Percentiles rank a stretch among this genome's conserved stretches.
Conservation (phyloP, 2,797 vertebrate species). For the Eospalax fontanierii region DNA sequence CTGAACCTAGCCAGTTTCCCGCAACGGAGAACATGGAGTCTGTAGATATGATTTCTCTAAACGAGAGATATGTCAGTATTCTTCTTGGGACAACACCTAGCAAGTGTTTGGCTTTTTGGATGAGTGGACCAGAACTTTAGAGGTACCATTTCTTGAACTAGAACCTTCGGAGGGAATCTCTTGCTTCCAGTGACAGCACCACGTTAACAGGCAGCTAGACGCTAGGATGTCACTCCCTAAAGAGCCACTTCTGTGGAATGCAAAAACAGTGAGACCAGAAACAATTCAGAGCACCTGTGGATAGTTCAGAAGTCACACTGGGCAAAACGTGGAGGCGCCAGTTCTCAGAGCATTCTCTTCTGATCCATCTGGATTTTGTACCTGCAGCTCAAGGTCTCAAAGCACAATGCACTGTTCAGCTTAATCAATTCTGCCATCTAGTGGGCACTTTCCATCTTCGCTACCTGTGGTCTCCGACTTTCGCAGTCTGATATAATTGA, state of each 20-base stretch:
- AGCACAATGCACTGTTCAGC: constrained; percentile 57
- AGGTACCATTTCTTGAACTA: constrained; percentile 76
- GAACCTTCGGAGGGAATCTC: no score
- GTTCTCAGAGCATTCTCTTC: constrained; percentile 44
- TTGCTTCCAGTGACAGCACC: no score
- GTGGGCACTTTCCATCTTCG: constrained; percentile 72
- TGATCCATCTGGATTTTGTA: constrained; percentile 52
- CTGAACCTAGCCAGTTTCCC: not conserved
- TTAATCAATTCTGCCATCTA: constrained; percentile 90
- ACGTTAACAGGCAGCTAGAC: no score
- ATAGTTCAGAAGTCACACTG: not conserved
- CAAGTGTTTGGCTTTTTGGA: not conserved
- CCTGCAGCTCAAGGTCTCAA: not conserved
- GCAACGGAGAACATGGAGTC: not conserved
- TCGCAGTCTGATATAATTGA: not conserved
- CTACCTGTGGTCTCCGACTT: not conserved
- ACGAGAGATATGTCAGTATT: not conserved
- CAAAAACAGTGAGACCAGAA: no score
- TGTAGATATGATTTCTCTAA: no score
- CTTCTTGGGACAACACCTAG: constrained; percentile 32
- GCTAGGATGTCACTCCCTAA: no score
- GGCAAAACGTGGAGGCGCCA: no score
- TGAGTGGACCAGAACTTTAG: not conserved
- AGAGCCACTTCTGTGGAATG: no score
- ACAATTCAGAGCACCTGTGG: no score